Conservation (phyloP, 2,888 invertebrate genomes). For the Cynaeus angustus region DNA sequence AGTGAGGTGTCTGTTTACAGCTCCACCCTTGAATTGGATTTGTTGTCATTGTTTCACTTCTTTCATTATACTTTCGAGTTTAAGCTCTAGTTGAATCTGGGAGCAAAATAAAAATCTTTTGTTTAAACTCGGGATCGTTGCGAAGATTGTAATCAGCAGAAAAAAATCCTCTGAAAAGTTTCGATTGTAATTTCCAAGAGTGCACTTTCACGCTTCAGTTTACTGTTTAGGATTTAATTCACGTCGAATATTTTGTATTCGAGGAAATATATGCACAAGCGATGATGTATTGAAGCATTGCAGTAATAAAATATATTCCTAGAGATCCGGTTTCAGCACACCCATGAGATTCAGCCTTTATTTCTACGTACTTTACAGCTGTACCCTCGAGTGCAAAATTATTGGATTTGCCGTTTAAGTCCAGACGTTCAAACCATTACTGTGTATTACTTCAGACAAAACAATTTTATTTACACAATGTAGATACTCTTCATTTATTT, state of each 20-base stretch:
- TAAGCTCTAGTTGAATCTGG: constrained; percentile 37
- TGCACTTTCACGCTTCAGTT: constrained; percentile 17
- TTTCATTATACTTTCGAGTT: constrained; percentile 49
- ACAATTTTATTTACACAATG: constrained; percentile 30
- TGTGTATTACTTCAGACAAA: constrained; percentile 30
- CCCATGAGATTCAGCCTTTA: constrained; percentile 57
- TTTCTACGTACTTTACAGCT: constrained; percentile 53
- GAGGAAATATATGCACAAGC: constrained; percentile 29
- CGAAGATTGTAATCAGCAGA: constrained; percentile 42
- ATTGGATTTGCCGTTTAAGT: constrained; percentile 55
- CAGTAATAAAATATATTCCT: constrained; percentile 48
- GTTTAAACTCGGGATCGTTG: constrained; percentile 46
- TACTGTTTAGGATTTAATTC: constrained; percentile 20
- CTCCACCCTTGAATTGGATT: constrained; percentile 47
- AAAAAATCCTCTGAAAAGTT: constrained; percentile 24
- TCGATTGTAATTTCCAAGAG: constrained; percentile 29
- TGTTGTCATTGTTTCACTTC: constrained; percentile 52
- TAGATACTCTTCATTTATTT: background rate
- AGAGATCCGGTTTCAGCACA: constrained; percentile 40
- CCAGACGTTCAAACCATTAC: constrained; percentile 47
- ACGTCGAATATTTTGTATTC: constrained; percentile 30
- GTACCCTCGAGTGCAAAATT: constrained; percentile 52
- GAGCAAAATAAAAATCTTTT: constrained; percentile 47
- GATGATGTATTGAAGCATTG: constrained; percentile 43
- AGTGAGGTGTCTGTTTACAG: constrained; percentile 65